Evolutionary conservation across 2,888 invertebrate species (phyloP), one percentile per base, ranked within the genome.

Genomic region (Ennomos fuscantarius): DNA sequence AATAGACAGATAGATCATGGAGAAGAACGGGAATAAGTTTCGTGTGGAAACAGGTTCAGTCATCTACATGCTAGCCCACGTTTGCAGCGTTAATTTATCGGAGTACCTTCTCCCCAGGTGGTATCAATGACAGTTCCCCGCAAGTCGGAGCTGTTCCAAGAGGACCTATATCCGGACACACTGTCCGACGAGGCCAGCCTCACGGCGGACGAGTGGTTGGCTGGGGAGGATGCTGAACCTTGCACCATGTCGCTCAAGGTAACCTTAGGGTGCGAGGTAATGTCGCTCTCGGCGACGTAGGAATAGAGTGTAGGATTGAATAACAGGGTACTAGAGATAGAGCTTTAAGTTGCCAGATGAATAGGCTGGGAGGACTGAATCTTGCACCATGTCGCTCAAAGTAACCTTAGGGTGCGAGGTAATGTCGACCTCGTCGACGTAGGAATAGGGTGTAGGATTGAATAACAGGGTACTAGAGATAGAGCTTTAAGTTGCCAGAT

Each of bases 81-180:
- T n/a, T n/a, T n/a, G n/a, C 9, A 15, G 2, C 15, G 34, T 35
- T 31, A 40, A n/a, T 31, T 24, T 36, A 8, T 24, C 24, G 24
- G 9, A 11, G n/a, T 10, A 8, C 9, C n/a, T 9, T 9, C 1
- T 35, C 13, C 12, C 9, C 79, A 94, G 94, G 97, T 96, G 65
- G 94, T 98, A 59, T 97, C 98, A n/a, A 98, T 99, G 98, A 99
- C 99, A 54, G 99, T 99, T 56, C 99, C 99, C 24, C 94, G 99
- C 83, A 99, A 99, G 94, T 98, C 98, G 63, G 98, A 98, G 89
- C 94, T 97, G 76, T 99, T 99, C 93, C 99, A 99, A 92, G 98
- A 98, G 85, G 99, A 99, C 90, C 93, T 99, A 66, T 99, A 98
- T 88, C 99, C 99, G 0, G 98, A 99, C 82, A 99, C 99, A 8